Evolutionary conservation across 2,888 invertebrate species (phyloP).

Genomic region (Euspilapteryx auroguttella): DNA sequence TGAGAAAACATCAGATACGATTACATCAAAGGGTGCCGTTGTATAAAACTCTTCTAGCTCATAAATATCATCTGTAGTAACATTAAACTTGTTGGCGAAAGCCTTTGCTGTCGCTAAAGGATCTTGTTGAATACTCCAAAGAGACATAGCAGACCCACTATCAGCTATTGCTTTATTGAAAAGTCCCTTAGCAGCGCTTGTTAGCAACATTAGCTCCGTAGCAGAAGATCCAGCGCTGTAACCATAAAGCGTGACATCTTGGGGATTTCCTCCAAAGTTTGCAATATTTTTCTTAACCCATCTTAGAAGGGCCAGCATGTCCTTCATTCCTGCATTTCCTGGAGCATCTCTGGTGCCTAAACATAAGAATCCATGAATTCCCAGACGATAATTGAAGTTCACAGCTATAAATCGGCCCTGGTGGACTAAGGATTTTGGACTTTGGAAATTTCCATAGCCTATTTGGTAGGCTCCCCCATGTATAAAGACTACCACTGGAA

Average conservation of each 20-base stretch:
- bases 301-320: constrained; percentile 6
- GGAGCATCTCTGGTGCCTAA: constrained; percentile 22
- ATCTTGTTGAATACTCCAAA: constrained; percentile 18
- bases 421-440: constrained; percentile 14
- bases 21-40: constrained; percentile 12
- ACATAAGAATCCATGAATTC: constrained; percentile 11
- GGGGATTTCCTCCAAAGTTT: constrained; percentile 26
- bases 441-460: constrained; percentile 19
- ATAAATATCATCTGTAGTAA: constrained; percentile 15
- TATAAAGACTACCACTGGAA: constrained; percentile 34
- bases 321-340: constrained; percentile 17
- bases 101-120: constrained; percentile 21
- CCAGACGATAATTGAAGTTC: constrained; percentile 27
- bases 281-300: constrained; percentile 25
- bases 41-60: constrained; percentile 23
- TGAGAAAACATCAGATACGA: constrained; percentile 9
- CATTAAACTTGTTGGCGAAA: constrained; percentile 16
- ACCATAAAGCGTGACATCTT: constrained; percentile 26
- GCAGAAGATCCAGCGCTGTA: constrained; percentile 27
- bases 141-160: constrained; percentile 18
- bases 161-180: constrained; percentile 25
- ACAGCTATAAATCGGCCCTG: constrained; percentile 19
- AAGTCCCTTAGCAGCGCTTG: constrained; percentile 19
- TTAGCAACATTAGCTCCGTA: constrained; percentile 23
- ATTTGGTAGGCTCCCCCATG: constrained; percentile 38